Evolutionary conservation across 64 coral and sea anemone species (phyloP).

Genomic region (Montipora cactus): DNA sequence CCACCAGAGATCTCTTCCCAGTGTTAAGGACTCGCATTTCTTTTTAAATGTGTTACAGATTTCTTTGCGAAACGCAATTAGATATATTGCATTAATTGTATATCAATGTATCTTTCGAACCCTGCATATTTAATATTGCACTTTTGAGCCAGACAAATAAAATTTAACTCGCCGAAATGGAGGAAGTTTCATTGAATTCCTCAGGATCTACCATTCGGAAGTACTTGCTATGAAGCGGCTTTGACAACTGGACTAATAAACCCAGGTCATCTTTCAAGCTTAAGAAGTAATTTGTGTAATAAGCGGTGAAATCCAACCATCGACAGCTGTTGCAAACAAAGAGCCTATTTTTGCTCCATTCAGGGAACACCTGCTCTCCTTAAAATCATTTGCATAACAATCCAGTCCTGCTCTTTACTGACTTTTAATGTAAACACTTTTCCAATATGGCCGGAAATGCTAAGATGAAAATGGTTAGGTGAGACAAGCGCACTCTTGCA

Average conservation of each 20-base stretch:
- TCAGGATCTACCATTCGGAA: constrained; percentile 14
- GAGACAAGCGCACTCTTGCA: constrained; percentile 15
- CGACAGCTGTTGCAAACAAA: constrained; percentile 93
- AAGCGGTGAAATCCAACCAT: constrained; percentile 67
- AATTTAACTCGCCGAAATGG: constrained; percentile 35
- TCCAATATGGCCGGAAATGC: constrained; percentile 59
- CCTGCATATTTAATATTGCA: not conserved
- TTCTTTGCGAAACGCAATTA: constrained; percentile 29
- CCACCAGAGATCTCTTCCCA: not conserved
- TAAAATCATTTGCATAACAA: constrained; percentile 59
- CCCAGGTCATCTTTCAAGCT: constrained; percentile 45
- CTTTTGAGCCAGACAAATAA: constrained; percentile 34
- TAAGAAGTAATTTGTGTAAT: constrained; percentile 88
- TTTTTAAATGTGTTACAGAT: constrained; percentile 20
- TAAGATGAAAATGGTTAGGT: constrained; percentile 14
- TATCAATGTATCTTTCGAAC: constrained; percentile 26
- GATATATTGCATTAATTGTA: not conserved
- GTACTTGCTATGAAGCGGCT: constrained; percentile 11
- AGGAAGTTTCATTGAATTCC: constrained; percentile 7
- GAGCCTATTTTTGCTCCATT: constrained; percentile 89
- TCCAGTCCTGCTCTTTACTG: constrained; percentile 31
- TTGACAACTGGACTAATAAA: constrained; percentile 57
- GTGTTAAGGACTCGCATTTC: not conserved
- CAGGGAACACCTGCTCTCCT: constrained; percentile 80
- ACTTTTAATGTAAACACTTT: constrained; percentile 55